Evolutionary conservation across 1,140 invertebrate species (phyloP), one percentile per base, ranked within the genome.

Genomic region (Drosophila ananassae): DNA sequence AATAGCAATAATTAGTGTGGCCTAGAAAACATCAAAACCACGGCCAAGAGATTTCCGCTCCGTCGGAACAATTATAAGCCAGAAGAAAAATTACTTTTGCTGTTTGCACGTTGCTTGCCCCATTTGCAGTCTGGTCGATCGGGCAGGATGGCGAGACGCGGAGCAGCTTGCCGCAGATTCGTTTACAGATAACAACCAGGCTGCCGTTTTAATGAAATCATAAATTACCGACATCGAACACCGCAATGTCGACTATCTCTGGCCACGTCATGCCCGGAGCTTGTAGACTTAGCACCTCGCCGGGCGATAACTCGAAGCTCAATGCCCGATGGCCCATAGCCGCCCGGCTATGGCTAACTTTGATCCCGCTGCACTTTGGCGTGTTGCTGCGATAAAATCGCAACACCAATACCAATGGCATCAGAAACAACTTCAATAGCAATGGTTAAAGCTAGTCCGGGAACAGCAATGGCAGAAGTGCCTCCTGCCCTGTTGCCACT

Each of bases 121-220:
- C 74, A 77, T 77, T 80, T 75, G 79, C 46, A 52, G 46, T 78
- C 76, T 76, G 77, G 17, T 52, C 37, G 52, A 34, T 30, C 34
- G 13, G 34, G 25, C 25, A 28, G 25, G 25, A 28, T 0, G n/a
- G 39, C 10, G 25, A 10, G 34, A 47, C 21, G n/a, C n/a, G 34
- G 32, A 48, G 32, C 41, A 48, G 56, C 56, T 66, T 61, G 79
- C 79, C 58, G 67, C 71, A 68, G 85, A 90, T 90, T 87, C 81
- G 81, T 72, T 77, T 73, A 72, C 71, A 79, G 85, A 90, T 90
- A 90, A 76, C 79, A 73, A 78, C 71, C 44, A 77, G 77, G 87
- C 82, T 85, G 82, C 87, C 84, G 85, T 85, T 90, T 90, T 90
- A 90, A 90, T 90, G 85, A 90, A 90, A 90, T 90, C 85, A 90